Base-by-base conservation (phyloP, 2,797 vertebrate species). In the Hypotaenidia philippensis region DNA sequence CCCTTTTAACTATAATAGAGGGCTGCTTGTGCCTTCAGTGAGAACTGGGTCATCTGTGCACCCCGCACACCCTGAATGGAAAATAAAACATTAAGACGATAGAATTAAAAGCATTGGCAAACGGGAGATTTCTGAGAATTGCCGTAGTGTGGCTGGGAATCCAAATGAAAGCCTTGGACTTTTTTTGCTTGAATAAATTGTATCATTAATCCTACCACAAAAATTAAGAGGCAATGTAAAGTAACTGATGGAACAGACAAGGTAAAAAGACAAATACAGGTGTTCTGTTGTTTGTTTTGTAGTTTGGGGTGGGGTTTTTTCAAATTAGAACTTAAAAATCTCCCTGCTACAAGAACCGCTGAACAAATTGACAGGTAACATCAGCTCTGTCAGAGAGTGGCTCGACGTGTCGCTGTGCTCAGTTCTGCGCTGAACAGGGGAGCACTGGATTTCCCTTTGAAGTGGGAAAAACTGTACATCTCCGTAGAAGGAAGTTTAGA, bases 391-490 rank as follows among this genome's bases (percentile, higher is more conserved):
- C 47, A 6, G 61, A 4, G n/a, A 45, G 14, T 5, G 1, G 41
- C 34, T 66, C 36, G 5, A 2, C 21, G 1, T 11, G 40, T 56
- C 1, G 0, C 63, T 14, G 31, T 9, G 60, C 75, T 63, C 44
- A 0, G 45, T 9, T n/a, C 81, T 13, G 55, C 1, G 2, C 64
- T n/a, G 25, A 4, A 15, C n/a, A 74, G 29, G 68, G 52, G 74
- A 45, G 70, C 56, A 77, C 60, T 55, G 64, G 6, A 22, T 88
- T 92, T 64, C 74, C 61, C 82, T 96, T 81, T 85, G 61, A 80
- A 83, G 89, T 55, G 64, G 34, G 64, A 21, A 59, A 86, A 83
- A 23, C 41, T 47, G 65, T 53, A 68, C 71, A 26, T 5, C 3
- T 13, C 56, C 0, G 0, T 11, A 64, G 79, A 44, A 44, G 41